Base-by-base conservation (phyloP, 2,113 vertebrate species). In the Puntigrus tetrazona region DNA sequence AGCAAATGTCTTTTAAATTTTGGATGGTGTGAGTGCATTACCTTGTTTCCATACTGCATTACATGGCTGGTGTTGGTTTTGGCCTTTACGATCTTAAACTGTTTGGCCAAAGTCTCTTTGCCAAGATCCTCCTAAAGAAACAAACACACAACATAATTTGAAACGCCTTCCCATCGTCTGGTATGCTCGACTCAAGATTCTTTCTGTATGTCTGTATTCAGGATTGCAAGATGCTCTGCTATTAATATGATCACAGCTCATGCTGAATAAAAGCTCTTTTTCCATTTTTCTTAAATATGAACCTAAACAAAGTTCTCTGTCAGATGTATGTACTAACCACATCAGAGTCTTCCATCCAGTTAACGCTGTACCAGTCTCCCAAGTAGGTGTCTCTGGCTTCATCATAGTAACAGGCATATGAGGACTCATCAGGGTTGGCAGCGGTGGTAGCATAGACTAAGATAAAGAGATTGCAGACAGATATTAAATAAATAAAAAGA, bases 281-380 rank as follows among this genome's bases (percentile, higher is more conserved):
- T 65, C 16, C 4, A 36, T 34, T 1, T 69, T 67, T 20, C 16
- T 36, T 36, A 20, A 69, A 22, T 36, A 18, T 67, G 63, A 29
- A 20, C 16, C 63, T 29, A 55, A 22, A 55, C 52, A 55, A 55
- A 7, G 52, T 55, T 22, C 5, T 4, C 31, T 36, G 74, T 77
- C 0, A 57, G 36, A 61, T 29, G n/a, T 3, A 10, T 29, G 57
- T 38, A 89, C 94, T 89, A 89, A 98, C 98, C 94, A 88, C 85
- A 18, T 99, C 98, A 0, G 98, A 99, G 90, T 99, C 98, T 83
- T 99, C 98, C 98, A 99, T 97, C 98, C 98, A 99, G 90, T 96
- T 97, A 50, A 99, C 97, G 0, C 98, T 99, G 94, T 99, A 99
- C 96, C 92, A 96, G 93, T 99, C 98, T 2, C 98, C 98, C 92